A percentile compares a stretch with the other conserved stretches of the same genome.
Evolutionary conservation across 2,113 vertebrate species (phyloP).

Genomic region (Ochotona curzoniae): DNA sequence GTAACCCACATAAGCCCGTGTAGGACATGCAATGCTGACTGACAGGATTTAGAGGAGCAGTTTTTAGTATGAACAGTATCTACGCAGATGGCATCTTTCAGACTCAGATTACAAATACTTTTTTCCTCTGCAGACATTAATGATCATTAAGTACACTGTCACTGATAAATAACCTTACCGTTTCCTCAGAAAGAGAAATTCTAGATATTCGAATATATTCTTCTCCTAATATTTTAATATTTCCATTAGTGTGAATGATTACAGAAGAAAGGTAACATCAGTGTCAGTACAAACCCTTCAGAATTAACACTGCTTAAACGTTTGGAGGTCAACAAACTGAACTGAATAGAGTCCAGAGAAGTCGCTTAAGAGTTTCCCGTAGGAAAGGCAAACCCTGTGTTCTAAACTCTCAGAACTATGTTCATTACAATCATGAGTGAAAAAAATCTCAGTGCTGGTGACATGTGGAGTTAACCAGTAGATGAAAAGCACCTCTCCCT

Average conservation of each 20-base stretch:
- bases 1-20: constrained; percentile 10
- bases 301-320: not conserved
- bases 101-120: constrained; percentile 46
- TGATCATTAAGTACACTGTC: constrained; percentile 51
- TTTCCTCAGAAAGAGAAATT: constrained; percentile 43
- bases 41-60: constrained; percentile 5
- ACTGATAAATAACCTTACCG: constrained; percentile 51
- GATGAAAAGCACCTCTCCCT: too few species aligned
- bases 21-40: not conserved
- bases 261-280: constrained; percentile 12
- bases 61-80: constrained; percentile 8
- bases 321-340: not conserved
- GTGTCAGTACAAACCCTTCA: not conserved
- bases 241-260: constrained; percentile 53
- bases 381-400: not conserved
- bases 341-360: not conserved
- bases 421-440: not conserved
- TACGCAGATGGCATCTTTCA: constrained; percentile 10
- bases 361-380: not conserved
- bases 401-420: not conserved
- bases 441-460: too few species aligned
- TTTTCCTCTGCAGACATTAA: constrained; percentile 37
- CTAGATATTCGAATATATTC: constrained; percentile 34
- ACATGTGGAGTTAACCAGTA: too few species aligned
- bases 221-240: constrained; percentile 38